phyloP scores from a whole-genome alignment of 2,797 vertebrate species.

The Myiothlypis coronata region DNA sequence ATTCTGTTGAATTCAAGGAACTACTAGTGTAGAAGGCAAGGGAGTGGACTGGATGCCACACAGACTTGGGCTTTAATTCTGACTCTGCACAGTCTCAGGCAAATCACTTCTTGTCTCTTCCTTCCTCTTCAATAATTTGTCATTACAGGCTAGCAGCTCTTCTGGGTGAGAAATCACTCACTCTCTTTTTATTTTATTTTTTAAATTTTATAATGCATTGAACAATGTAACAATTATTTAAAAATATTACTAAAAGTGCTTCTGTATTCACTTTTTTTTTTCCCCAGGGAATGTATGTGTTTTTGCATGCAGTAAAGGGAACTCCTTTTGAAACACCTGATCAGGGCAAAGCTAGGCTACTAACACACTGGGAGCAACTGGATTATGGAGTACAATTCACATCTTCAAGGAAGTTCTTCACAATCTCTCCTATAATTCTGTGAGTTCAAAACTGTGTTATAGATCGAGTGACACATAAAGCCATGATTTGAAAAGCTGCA shows the following conservation, averaged over 20 bases:
- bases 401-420: constrained; percentile 97
- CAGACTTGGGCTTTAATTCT: neutral
- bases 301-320: constrained; percentile 96
- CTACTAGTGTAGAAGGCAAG: neutral
- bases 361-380: constrained; percentile 96
- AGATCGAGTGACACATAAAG: neutral
- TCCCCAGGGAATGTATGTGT: constrained; percentile 94
- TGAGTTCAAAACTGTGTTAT: constrained; percentile 62
- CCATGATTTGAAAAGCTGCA: neutral
- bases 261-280: neutral
- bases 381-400: constrained; percentile 97
- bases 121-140: neutral
- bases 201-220: neutral
- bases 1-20: neutral
- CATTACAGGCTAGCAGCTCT: neutral
- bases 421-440: constrained; percentile 93
- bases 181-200: neutral
- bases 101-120: neutral
- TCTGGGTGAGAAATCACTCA: neutral
- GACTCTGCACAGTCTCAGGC: neutral
- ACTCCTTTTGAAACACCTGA: constrained; percentile 97
- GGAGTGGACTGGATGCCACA: neutral
- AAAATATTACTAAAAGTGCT: neutral
- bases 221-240: neutral
- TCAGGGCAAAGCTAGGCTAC: constrained; percentile 93